Base-by-base conservation (phyloP, 2,888 invertebrate genomes). In the Acanthopleura granulata region DNA sequence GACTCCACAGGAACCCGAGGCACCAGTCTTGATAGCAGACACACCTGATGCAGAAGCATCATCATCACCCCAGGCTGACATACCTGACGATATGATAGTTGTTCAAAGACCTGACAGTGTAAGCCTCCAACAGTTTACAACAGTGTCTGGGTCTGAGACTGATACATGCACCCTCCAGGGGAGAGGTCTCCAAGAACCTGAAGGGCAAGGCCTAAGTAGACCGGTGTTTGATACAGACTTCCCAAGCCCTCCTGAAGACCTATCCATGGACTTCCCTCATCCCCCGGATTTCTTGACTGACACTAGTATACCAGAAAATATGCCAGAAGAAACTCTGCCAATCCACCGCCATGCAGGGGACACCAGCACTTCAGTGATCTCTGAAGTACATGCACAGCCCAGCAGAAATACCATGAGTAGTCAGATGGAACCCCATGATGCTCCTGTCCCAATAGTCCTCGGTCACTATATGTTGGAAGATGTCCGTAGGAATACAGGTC, bases 381-480 rank as follows among this genome's bases (percentile, higher is more conserved):
- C 51, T 51, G n/a, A n/a, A 40, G 40, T 40, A 40, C 40, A 40
- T 40, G 40, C 40, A 40, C 40, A 40, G 40, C 40, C 40, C 9
- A 9, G 4, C 9, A 9, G 3, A 9, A 40, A 40, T 40, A 9
- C 40, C 40, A n/a, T 22, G 22, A n/a, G n/a, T 57, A n/a, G n/a
- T 57, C 57, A 57, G 57, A 22, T 12, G 12, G 57, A 57, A 22
- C 9, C 40, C 25, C 72, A 69, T 62, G 79, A 77, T 51, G 72
- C 82, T 12, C 49, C 76, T 18, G 30, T 84, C 11, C 85, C 85
- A 25, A 75, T 77, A 49, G 79, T 80, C 70, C 77, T 88, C 25
- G 87, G 85, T 0, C 72, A 79, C 16, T 85, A 86, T 15, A 78
- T 88, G 62, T 78, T 88, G 6, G 86, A 88, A 72, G 78, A 82